phyloP scores from a whole-genome alignment of 2,888 invertebrate genomes.

The Cerastis leucographa region DNA sequence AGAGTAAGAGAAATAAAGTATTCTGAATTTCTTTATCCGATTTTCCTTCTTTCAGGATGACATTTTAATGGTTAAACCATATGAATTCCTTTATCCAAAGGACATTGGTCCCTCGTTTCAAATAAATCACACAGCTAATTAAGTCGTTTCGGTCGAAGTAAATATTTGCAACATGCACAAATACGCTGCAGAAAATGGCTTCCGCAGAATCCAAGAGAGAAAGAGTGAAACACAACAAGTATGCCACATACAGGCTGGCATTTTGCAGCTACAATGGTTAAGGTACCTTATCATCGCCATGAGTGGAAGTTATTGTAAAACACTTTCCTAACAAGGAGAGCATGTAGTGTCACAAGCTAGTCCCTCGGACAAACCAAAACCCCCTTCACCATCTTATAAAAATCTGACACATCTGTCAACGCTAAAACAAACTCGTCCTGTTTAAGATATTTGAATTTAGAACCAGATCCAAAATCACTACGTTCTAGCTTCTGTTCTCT shows the following conservation, averaged over 20 bases:
- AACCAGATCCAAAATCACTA: not conserved
- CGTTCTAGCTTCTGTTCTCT: no score
- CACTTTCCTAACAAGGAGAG: not conserved
- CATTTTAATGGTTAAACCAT: not conserved
- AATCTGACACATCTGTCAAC: conserved; percentile 5
- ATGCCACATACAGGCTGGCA: no score
- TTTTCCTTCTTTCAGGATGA: not conserved
- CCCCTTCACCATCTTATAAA: not conserved
- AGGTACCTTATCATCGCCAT: no score
- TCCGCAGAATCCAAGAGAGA: no score
- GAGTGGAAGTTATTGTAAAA: no score
- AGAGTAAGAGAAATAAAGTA: no score
- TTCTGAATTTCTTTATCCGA: not conserved
- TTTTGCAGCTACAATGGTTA: no score
- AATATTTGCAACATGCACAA: not conserved
- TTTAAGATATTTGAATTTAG: not conserved
- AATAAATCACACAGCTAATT: not conserved
- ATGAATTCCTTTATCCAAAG: no score
- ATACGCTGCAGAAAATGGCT: no score
- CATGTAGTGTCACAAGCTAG: not conserved
- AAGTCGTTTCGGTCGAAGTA: no score
- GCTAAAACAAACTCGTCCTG: not conserved
- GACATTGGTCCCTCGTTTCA: not conserved
- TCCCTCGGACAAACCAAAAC: not conserved
- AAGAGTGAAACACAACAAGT: no score